These are phyloP conservation scores for Ostrea denselamellosa DNA, from an alignment of 1,140 invertebrate genomes.

Conservation along the genomic window DNA sequence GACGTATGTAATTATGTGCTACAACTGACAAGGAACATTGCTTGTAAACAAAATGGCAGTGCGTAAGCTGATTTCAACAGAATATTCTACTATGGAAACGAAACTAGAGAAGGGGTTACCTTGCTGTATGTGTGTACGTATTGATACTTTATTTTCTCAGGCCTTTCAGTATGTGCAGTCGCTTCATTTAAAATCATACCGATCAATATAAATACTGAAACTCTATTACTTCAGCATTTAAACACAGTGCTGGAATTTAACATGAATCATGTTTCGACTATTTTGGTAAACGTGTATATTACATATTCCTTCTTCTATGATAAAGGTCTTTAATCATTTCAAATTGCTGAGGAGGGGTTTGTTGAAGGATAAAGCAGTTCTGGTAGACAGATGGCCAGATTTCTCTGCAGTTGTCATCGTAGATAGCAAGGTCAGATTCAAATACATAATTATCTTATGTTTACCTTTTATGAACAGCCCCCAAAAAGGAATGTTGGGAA, in stretches of 20 bases:
- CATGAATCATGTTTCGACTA: not conserved
- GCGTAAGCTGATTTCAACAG: not conserved
- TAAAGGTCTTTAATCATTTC: not conserved
- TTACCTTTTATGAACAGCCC: too few relatives aligned
- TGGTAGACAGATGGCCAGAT: constrained; percentile 8
- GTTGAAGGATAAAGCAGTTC: not conserved
- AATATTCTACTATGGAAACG: not conserved
- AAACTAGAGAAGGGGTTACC: not conserved
- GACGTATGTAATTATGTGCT: too few relatives aligned
- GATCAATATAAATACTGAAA: too few relatives aligned
- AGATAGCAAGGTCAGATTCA: not conserved
- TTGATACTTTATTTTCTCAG: not conserved
- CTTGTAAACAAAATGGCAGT: not conserved
- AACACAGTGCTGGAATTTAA: too few relatives aligned
- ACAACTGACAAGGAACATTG: too few relatives aligned
- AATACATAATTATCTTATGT: too few relatives aligned
- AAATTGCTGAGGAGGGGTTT: not conserved
- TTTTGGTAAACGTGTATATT: not conserved
- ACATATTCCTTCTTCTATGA: not conserved
- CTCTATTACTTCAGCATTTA: too few relatives aligned
- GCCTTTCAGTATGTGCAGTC: not conserved
- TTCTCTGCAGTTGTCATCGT: not conserved
- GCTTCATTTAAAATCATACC: too few relatives aligned
- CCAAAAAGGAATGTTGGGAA: too few relatives aligned
- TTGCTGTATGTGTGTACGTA: not conserved